Evolutionary conservation across 2,797 vertebrate genomes (phyloP), one percentile per base, ranked within the genome.

Genomic region (Orestias chungarensis): DNA sequence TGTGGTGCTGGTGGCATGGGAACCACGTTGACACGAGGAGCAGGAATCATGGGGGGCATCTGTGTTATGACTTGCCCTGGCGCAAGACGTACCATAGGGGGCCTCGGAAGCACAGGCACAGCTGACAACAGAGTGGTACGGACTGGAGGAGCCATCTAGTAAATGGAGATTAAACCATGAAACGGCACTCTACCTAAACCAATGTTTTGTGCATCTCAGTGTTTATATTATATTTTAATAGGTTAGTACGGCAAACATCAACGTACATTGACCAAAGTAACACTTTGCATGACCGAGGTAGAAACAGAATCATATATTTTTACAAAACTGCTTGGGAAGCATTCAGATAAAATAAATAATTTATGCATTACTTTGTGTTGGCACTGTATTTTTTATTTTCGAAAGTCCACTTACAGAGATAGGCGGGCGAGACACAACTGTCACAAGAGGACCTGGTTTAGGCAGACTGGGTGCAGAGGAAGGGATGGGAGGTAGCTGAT

Each of bases 21-120:
- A 65, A 99, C 96, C 77, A 99, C 97, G 0, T 98, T 99, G 91
- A 99, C 98, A 64, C 97, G 96, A 0, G 96, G 95, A 11, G 95
- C 93, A 3, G 97, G 95, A 64, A 99, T 95, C 88, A 99, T 99
- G 1, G 96, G 96, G 0, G 98, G 97, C 96, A 99, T 98, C 12
- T 92, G 80, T 43, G 98, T 87, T 0, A 99, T 90, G 71, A 99
- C 96, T 0, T 97, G 98, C 2, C 97, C 96, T 0, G 96, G 95
- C 0, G 93, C 95, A 68, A 99, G 90, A 15, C 97, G 96, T 3
- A 99, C 97, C 83, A 99, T 95, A 0, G 97, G 96, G 0, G 96
- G 97, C 4, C 97, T 93, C 27, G 96, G 97, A 87, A 99, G 93
- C 67, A 99, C 96, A 0, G 98, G 98, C 3, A 99, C 95, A 0